phyloP scores from a whole-genome alignment of 2,113 vertebrate species.

The Percopsis transmontana region DNA sequence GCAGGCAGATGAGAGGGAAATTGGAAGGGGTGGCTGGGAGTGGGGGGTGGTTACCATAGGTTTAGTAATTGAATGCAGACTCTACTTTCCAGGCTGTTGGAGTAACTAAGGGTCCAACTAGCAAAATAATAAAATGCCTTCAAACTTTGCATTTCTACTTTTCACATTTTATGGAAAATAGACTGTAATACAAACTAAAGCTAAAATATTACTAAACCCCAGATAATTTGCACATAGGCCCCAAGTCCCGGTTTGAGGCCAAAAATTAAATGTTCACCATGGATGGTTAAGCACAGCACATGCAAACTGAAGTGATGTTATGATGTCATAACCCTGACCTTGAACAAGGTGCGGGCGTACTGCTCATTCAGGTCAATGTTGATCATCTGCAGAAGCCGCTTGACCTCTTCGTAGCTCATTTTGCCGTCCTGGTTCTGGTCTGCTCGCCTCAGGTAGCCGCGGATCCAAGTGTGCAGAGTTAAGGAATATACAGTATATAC shows the following conservation, averaged over 20 bases:
- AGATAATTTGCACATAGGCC: too few relatives aligned
- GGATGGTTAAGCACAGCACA: too few relatives aligned
- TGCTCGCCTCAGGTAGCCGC: conserved; percentile 85
- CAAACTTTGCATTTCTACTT: too few relatives aligned
- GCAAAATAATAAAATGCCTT: conserved; percentile 5
- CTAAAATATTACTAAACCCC: too few relatives aligned
- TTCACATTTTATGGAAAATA: too few relatives aligned
- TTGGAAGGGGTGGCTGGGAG: conserved; percentile 4
- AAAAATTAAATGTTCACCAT: background rate
- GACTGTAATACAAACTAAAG: too few relatives aligned
- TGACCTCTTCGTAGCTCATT: conserved; percentile 94
- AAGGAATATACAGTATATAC: conserved; percentile 46
- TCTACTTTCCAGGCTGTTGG: conserved; percentile 7
- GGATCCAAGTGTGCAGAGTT: conserved; percentile 85
- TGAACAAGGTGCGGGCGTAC: conserved; percentile 88
- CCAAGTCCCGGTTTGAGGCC: background rate
- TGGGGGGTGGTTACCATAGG: conserved; percentile 12
- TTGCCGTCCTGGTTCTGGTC: conserved; percentile 92
- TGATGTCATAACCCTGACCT: conserved; percentile 72
- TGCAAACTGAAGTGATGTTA: too few relatives aligned
- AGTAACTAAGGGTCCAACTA: conserved; percentile 8
- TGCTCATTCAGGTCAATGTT: conserved; percentile 92
- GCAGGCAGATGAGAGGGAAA: conserved; percentile 17
- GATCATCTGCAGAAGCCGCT: conserved; percentile 90
- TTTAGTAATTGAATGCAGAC: conserved; percentile 56